phyloP scores from a whole-genome alignment of 2,797 vertebrate genomes.

The Hippopotamyrus pictus region DNA sequence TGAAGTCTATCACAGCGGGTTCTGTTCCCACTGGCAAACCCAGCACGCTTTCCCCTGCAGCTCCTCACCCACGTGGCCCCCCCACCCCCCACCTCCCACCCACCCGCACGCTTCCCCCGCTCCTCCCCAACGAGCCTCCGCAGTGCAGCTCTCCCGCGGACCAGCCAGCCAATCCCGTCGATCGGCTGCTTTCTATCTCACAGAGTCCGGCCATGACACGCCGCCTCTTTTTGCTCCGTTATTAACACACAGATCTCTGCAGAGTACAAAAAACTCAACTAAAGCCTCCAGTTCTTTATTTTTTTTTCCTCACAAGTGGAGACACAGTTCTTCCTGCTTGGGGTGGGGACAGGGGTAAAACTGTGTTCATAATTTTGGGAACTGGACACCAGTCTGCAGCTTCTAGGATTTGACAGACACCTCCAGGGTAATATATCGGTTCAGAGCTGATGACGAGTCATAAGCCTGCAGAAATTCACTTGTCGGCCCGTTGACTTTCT shows the following conservation, averaged over 20 bases:
- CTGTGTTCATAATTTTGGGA: background rate
- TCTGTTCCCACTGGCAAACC: background rate
- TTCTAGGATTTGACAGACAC: background rate
- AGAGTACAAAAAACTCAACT: constrained; percentile 11
- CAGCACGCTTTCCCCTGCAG: background rate
- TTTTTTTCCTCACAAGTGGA: background rate
- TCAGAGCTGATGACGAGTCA: background rate
- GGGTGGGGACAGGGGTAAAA: background rate
- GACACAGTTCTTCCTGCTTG: background rate
- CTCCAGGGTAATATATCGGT: background rate
- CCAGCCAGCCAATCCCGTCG: constrained; percentile 17
- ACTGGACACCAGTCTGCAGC: background rate
- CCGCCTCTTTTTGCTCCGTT: constrained; percentile 17
- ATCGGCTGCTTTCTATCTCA: constrained; percentile 37
- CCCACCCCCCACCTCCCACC: background rate
- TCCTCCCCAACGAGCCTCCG: constrained; percentile 52
- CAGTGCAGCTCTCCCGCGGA: constrained; percentile 69
- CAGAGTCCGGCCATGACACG: constrained; percentile 36
- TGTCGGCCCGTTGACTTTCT: background rate
- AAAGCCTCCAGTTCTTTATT: background rate
- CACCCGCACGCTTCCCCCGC: constrained; percentile 15
- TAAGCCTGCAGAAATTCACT: background rate
- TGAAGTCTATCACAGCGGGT: background rate
- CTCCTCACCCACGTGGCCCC: background rate
- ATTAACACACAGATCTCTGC: background rate